Conservation (phyloP, 2,888 invertebrate genomes). For the Andrena flavipes region DNA sequence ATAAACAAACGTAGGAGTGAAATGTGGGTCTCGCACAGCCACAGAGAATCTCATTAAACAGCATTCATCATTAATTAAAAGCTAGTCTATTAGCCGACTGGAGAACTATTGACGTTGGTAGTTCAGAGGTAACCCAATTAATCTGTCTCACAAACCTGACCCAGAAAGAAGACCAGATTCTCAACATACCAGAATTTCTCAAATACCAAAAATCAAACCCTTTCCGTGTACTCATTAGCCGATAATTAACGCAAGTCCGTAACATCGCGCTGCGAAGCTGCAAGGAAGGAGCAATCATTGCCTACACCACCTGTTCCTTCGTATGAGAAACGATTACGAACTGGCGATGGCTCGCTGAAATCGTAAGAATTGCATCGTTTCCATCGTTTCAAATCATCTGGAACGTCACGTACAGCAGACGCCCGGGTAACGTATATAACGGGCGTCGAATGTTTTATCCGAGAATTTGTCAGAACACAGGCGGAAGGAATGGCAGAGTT, state of each 20-base stretch:
- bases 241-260: background rate
- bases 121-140: no score
- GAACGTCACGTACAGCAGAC: conserved; percentile 46
- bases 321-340: background rate
- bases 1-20: no score
- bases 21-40: no score
- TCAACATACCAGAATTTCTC: background rate
- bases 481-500: conserved; percentile 24
- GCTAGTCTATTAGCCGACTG: no score
- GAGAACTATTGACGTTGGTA: no score
- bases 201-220: background rate
- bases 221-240: background rate
- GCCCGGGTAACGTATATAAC: conserved; percentile 35
- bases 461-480: conserved; percentile 59
- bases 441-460: conserved; percentile 56
- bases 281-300: background rate
- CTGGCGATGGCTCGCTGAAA: background rate
- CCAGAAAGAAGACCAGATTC: no score
- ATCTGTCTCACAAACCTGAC: no score
- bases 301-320: background rate
- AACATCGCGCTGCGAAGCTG: background rate
- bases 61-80: no score
- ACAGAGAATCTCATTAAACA: no score
- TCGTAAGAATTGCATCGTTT: conserved; percentile 1
- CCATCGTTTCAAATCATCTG: conserved; percentile 14